Evolutionary conservation across 2,888 invertebrate genomes (phyloP), one percentile per base, ranked within the genome.

Genomic region (Amaurobius ferox): DNA sequence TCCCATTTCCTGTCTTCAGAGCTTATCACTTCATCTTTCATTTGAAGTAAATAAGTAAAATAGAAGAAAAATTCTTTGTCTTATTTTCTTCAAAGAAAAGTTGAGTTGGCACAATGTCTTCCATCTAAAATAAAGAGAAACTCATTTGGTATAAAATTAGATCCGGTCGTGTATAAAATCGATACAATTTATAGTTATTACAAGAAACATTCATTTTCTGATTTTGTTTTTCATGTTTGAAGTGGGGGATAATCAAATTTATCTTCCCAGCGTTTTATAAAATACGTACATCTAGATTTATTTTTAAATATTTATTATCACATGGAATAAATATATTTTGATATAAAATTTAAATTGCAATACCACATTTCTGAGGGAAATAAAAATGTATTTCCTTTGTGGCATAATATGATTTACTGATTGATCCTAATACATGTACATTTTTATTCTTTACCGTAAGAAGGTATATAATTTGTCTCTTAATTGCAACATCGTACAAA

Each of bases 51-150:
- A 23, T 55, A 55, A 55, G 16, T 19, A 55, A 55, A 55, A 19
- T 7, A 2, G 19, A 55, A 7, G 2, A 55, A 55, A 23, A 7
- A 55, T 1, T 55, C 23, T 16, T 23, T 44, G 6, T 44, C 35
- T 44, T 55, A 55, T 55, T 55, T 55, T 55, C 55, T 55, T 55
- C 55, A 23, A 55, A 23, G 55, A 23, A 55, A 55, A 55, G 55
- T 55, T 55, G 5, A 16, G 55, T 55, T 55, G 55, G 55, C 55
- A 55, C 55, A 55, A 44, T 44, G 44, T 16, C 44, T 7, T 16
- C 2, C 16, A 44, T 16, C 44, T 44, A 44, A 44, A 44, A 16
- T 16, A 16, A 44, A 44, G 16, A 44, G 16, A 16, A 16, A 35
- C 11, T 7, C 16, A 44, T 44, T 44, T 44, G 44, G 11, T 16